A percentile compares a stretch with the other conserved stretches of the same genome.
Conservation (phyloP, 1,140 invertebrate genomes). For the Papilio polytes region DNA sequence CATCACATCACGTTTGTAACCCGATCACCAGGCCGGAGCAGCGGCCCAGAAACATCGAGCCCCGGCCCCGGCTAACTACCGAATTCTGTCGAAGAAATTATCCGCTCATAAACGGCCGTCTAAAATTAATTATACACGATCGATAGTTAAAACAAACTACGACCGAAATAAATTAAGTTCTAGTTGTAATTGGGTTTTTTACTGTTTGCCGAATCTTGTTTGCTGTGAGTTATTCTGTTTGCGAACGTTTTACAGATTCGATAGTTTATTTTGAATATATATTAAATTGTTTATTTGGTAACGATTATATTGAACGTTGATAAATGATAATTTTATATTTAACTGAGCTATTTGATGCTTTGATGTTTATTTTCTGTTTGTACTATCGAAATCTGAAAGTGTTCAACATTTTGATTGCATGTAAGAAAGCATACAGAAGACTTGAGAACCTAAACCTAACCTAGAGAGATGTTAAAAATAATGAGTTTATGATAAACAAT, state of each 20-base stretch:
- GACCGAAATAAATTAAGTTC: conserved; percentile 26
- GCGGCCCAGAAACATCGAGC: conserved; percentile 43
- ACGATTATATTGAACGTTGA: conserved; percentile 4
- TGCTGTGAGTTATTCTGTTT: conserved; percentile 23
- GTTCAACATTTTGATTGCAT: no score
- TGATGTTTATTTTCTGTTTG: no score
- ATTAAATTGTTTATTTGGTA: neutral
- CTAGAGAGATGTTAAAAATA: no score
- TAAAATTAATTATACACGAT: conserved; percentile 35
- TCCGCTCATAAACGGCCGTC: conserved; percentile 29
- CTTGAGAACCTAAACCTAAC: no score
- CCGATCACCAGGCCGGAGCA: conserved; percentile 46
- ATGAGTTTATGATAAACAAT: no score
- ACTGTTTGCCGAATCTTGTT: conserved; percentile 8
- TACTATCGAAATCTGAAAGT: no score
- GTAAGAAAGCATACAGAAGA: no score
- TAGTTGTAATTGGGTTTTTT: conserved; percentile 29
- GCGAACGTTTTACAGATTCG: neutral
- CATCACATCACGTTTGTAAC: conserved; percentile 52
- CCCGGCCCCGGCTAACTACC: conserved; percentile 45
- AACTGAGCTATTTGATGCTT: no score
- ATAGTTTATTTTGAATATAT: conserved; percentile 3
- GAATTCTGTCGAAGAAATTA: conserved; percentile 47
- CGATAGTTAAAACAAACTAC: conserved; percentile 23
- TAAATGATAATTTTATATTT: neutral